Evolutionary conservation across 2,113 vertebrate genomes (phyloP).

Genomic region (Myotis brandtii): DNA sequence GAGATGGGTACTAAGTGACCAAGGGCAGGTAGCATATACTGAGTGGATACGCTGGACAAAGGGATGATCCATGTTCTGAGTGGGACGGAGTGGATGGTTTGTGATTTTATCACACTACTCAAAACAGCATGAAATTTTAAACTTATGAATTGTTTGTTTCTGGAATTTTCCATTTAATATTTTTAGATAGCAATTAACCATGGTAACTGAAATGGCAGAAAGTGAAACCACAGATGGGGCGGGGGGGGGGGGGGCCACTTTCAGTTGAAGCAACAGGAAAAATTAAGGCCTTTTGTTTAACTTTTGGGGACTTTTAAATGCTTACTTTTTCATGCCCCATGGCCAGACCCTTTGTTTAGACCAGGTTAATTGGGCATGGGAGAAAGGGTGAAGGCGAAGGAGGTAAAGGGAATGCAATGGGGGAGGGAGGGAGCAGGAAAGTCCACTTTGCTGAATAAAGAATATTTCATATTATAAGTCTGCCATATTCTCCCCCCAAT

Average conservation of each 20-base stretch:
- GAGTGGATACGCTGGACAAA: background rate
- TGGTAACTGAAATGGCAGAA: background rate
- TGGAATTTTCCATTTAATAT: background rate
- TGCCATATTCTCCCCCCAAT: background rate
- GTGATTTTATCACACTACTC: background rate
- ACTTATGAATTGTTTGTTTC: background rate
- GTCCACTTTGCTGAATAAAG: background rate
- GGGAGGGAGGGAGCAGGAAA: background rate
- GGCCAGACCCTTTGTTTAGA: background rate
- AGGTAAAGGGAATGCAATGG: background rate
- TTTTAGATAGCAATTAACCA: background rate
- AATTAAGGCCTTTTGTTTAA: conserved; percentile 29
- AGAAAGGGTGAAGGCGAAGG: background rate
- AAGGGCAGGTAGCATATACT: background rate
- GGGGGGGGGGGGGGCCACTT: background rate
- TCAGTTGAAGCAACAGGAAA: background rate
- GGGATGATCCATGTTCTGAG: background rate
- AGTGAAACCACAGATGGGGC: background rate
- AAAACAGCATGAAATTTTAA: background rate
- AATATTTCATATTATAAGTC: background rate
- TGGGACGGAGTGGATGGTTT: background rate
- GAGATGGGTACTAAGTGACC: background rate
- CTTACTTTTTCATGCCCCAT: background rate
- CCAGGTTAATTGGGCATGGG: background rate
- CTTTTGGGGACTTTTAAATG: background rate